phyloP scores from a whole-genome alignment of 2,113 vertebrate genomes.

The Otis tarda region DNA sequence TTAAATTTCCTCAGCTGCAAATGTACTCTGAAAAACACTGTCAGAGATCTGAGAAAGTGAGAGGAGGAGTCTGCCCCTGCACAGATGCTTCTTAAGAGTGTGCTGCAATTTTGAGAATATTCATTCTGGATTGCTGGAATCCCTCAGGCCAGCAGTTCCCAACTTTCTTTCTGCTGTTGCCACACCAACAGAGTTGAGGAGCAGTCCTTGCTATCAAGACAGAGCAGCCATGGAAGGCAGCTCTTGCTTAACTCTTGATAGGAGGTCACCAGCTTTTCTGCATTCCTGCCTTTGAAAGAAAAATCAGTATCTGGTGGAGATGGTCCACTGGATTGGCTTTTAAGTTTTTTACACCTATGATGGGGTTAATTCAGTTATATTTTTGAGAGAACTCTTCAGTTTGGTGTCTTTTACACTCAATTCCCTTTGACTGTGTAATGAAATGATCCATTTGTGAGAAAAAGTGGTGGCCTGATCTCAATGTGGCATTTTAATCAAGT shows the following conservation, averaged over 20 bases:
- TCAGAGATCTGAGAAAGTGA: conserved; percentile 70
- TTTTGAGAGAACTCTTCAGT: not conserved
- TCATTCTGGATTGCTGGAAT: conserved; percentile 65
- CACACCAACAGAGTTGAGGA: conserved; percentile 43
- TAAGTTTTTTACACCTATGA: not conserved
- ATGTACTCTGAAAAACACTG: conserved; percentile 69
- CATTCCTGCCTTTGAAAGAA: not conserved
- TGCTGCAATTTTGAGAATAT: conserved; percentile 64
- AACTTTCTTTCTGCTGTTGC: conserved; percentile 45
- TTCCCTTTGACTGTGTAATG: not conserved
- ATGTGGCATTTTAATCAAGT: not conserved
- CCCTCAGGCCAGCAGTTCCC: conserved; percentile 63
- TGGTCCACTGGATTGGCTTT: not conserved
- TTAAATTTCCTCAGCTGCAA: conserved; percentile 68
- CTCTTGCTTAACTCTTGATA: not conserved
- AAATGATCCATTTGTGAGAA: not conserved
- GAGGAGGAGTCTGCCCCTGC: conserved; percentile 69
- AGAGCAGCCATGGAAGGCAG: not conserved
- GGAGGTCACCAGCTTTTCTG: not conserved
- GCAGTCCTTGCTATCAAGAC: not conserved
- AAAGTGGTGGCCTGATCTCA: not conserved
- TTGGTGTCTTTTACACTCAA: not conserved
- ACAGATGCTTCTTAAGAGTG: conserved; percentile 60
- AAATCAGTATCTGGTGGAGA: not conserved
- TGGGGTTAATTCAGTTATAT: not conserved